A percentile compares a stretch with the other conserved stretches of the same genome.
Conservation (phyloP, 2,797 vertebrate species). For the Anguilla obscura region DNA sequence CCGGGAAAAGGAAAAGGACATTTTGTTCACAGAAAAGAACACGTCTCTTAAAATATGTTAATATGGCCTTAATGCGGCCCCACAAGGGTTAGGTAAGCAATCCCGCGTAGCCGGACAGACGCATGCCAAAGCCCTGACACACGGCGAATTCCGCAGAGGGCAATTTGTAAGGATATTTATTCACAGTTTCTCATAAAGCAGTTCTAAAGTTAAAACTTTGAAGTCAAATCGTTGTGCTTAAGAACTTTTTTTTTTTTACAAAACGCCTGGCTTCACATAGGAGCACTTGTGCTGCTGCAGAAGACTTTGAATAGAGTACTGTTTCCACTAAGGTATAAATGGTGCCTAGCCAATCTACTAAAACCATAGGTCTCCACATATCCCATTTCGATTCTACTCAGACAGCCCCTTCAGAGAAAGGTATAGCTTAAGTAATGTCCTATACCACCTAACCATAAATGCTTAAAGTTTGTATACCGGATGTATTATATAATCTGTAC, state of each 20-base stretch:
- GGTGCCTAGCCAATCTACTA: conserved; percentile 14
- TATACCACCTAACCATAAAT: conserved; percentile 43
- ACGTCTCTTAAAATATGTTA: not conserved
- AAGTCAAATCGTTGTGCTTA: not conserved
- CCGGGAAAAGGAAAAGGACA: not conserved
- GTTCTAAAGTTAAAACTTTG: not conserved
- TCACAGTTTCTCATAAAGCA: not conserved
- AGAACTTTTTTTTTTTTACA: not conserved
- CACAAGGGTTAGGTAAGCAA: not conserved
- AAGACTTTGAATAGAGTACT: conserved; percentile 25
- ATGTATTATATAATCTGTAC: not conserved
- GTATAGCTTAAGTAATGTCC: conserved; percentile 39
- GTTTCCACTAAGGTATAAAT: conserved; percentile 27
- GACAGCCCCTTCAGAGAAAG: conserved; percentile 27
- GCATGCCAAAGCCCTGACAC: not conserved
- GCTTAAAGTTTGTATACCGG: not conserved
- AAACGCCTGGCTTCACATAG: not conserved
- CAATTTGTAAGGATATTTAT: not conserved
- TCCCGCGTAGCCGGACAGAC: not conserved
- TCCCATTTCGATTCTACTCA: conserved; percentile 40
- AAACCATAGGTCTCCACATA: conserved; percentile 30
- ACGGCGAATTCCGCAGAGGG: not conserved
- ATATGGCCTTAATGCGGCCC: not conserved
- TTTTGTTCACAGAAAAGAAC: not conserved
- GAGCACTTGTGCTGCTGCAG: conserved; percentile 2